Evolutionary conservation across 1,140 invertebrate species (phyloP).

Genomic region (Cyrtorhinus lividipennis): DNA sequence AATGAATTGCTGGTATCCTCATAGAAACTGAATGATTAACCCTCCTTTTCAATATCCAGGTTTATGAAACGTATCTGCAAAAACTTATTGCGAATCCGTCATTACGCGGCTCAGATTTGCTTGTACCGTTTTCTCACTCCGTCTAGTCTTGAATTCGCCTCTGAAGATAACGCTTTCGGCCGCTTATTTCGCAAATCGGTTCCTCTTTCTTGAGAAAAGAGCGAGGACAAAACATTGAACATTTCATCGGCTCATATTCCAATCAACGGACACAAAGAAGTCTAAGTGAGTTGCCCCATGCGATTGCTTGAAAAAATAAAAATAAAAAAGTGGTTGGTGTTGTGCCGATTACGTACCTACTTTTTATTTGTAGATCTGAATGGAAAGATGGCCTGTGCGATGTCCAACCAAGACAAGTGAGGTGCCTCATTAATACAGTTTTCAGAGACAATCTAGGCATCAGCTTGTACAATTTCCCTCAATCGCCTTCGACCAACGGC

Average conservation of each 20-base stretch:
- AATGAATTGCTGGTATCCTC: no score
- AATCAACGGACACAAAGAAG: slow-evolving; percentile 39
- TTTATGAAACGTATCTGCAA: slow-evolving; percentile 59
- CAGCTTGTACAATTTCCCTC: slow-evolving; percentile 26
- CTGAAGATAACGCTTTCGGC: slow-evolving; percentile 38
- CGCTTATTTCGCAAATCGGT: slow-evolving; percentile 45
- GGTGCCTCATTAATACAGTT: slow-evolving; percentile 30
- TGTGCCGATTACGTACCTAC: no score
- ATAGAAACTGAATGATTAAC: no score
- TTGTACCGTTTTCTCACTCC: slow-evolving; percentile 57
- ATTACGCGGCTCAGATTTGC: slow-evolving; percentile 58
- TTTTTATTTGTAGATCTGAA: slow-evolving; percentile 25
- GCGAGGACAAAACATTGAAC: slow-evolving; percentile 67
- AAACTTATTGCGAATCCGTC: slow-evolving; percentile 54
- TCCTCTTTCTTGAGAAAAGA: slow-evolving; percentile 67
- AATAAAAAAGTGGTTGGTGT: slow-evolving; percentile 29
- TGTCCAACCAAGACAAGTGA: slow-evolving; percentile 22
- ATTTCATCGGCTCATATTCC: slow-evolving; percentile 57
- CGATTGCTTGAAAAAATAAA: slow-evolving; percentile 30
- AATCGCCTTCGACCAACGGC: slow-evolving; percentile 16
- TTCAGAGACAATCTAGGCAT: slow-evolving; percentile 35
- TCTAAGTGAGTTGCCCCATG: slow-evolving; percentile 22
- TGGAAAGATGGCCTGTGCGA: slow-evolving; percentile 27
- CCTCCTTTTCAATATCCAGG: no score
- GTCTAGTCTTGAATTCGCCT: slow-evolving; percentile 41